phyloP scores from a whole-genome alignment of 1,140 invertebrate species.

The Tetramorium alpestre region DNA sequence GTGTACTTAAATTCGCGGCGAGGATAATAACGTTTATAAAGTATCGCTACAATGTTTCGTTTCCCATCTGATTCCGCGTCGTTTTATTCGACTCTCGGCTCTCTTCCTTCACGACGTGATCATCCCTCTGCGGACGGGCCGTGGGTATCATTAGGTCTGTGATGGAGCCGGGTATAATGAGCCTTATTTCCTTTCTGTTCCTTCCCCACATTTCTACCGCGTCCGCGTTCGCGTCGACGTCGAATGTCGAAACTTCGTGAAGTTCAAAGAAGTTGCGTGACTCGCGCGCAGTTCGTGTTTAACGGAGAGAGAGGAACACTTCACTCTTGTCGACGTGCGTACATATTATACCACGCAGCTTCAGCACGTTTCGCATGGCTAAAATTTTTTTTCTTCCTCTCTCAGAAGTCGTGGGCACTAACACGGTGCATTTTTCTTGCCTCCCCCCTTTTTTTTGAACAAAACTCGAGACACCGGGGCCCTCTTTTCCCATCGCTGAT shows the following conservation, averaged over 20 bases:
- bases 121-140: slow-evolving; percentile 40
- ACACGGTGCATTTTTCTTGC: slow-evolving; percentile 15
- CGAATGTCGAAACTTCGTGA: slow-evolving; percentile 57
- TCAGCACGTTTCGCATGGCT: slow-evolving; percentile 28
- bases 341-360: slow-evolving; percentile 1
- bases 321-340: slow-evolving; percentile 31
- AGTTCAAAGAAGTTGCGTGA: slow-evolving; percentile 48
- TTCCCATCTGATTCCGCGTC: slow-evolving; percentile 16
- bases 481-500: slow-evolving; percentile 28
- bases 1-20: slow-evolving; percentile 1
- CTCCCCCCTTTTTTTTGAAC: neutral
- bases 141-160: slow-evolving; percentile 51
- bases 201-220: neutral
- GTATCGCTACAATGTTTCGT: slow-evolving; percentile 14
- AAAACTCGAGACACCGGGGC: slow-evolving; percentile 14
- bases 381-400: slow-evolving; percentile 14
- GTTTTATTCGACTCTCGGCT: slow-evolving; percentile 14
- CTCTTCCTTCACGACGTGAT: slow-evolving; percentile 34
- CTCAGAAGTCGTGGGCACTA: slow-evolving; percentile 22
- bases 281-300: slow-evolving; percentile 43
- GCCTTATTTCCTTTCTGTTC: slow-evolving; percentile 54
- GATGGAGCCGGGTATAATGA: slow-evolving; percentile 49
- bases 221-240: slow-evolving; percentile 19
- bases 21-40: slow-evolving; percentile 35
- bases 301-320: slow-evolving; percentile 4